A percentile compares a stretch with the other conserved stretches of the same genome.
phyloP scores from a whole-genome alignment of 2,888 invertebrate genomes.

The Drosophila subsilvestris region DNA sequence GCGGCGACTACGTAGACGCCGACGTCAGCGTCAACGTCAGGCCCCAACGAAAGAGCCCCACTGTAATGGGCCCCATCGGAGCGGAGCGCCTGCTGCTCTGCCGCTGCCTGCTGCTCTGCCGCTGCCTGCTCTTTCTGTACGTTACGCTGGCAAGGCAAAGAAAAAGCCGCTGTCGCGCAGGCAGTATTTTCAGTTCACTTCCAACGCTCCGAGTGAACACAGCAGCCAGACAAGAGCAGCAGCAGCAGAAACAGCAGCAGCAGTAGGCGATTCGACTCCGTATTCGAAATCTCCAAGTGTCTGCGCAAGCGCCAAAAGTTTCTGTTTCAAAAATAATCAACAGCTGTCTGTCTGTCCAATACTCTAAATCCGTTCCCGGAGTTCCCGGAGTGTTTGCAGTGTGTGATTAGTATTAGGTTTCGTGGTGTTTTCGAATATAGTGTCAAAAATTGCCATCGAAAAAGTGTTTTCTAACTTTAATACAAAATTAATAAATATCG shows the following conservation, averaged over 20 bases:
- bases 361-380: slow-evolving; percentile 16
- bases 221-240: slow-evolving; percentile 21
- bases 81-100: slow-evolving; percentile 39
- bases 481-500: slow-evolving; percentile 16
- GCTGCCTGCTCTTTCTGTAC: slow-evolving; percentile 29
- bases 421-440: not conserved
- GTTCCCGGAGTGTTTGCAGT: slow-evolving; percentile 17
- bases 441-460: slow-evolving; percentile 7
- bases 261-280: slow-evolving; percentile 14
- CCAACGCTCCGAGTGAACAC: slow-evolving; percentile 74
- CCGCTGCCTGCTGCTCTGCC: slow-evolving; percentile 34
- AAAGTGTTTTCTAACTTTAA: slow-evolving; percentile 6
- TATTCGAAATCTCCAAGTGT: slow-evolving; percentile 55
- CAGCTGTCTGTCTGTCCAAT: slow-evolving; percentile 59
- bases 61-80: slow-evolving; percentile 41
- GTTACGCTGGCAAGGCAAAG: slow-evolving; percentile 61
- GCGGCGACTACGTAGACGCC: slow-evolving; percentile 4
- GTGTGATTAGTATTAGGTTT: not conserved
- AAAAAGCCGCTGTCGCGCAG: slow-evolving; percentile 80
- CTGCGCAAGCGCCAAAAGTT: slow-evolving; percentile 67
- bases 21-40: slow-evolving; percentile 30
- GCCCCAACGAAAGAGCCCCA: slow-evolving; percentile 5
- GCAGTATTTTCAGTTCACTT: slow-evolving; percentile 80
- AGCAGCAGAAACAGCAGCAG: slow-evolving; percentile 11
- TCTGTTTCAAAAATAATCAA: slow-evolving; percentile 48